Evolutionary conservation across 2,888 invertebrate species (phyloP).

Genomic region (Monochamus alternatus): DNA sequence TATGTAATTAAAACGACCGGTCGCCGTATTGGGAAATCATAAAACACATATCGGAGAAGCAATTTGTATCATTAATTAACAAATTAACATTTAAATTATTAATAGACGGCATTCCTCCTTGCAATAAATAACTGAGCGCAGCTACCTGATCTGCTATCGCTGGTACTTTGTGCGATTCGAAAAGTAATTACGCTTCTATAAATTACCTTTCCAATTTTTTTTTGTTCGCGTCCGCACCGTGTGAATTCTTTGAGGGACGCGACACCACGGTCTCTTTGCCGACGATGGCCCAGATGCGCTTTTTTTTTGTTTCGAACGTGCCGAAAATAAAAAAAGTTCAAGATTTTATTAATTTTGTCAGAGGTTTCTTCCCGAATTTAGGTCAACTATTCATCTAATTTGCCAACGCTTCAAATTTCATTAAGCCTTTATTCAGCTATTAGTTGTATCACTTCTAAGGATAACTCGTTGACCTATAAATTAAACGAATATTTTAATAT

Average conservation of each 20-base stretch:
- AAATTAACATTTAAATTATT: constrained; percentile 73
- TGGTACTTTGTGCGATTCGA: constrained; percentile 51
- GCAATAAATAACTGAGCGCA: constrained; percentile 65
- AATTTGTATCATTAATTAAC: constrained; percentile 73
- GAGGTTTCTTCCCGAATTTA: too few relatives aligned
- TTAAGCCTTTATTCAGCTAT: too few relatives aligned
- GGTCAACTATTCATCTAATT: too few relatives aligned
- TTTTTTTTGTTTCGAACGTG: not conserved
- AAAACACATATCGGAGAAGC: constrained; percentile 70
- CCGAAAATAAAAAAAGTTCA: too few relatives aligned
- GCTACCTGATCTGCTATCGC: constrained; percentile 59
- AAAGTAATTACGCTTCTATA: constrained; percentile 60
- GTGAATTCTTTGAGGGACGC: constrained; percentile 48
- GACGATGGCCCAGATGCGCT: constrained; percentile 12
- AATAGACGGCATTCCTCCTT: constrained; percentile 67
- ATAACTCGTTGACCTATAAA: too few relatives aligned
- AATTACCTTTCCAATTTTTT: constrained; percentile 52
- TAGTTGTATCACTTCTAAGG: too few relatives aligned
- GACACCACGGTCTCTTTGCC: constrained; percentile 36
- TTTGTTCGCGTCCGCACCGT: constrained; percentile 41
- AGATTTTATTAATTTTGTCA: too few relatives aligned
- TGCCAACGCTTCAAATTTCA: too few relatives aligned
- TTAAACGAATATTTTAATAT: too few relatives aligned
- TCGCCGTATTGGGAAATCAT: constrained; percentile 64
- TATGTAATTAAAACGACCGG: constrained; percentile 58